These are phyloP conservation scores for Noctilio leporinus DNA, from an alignment of 2,113 vertebrate genomes.

Conservation along the genomic window DNA sequence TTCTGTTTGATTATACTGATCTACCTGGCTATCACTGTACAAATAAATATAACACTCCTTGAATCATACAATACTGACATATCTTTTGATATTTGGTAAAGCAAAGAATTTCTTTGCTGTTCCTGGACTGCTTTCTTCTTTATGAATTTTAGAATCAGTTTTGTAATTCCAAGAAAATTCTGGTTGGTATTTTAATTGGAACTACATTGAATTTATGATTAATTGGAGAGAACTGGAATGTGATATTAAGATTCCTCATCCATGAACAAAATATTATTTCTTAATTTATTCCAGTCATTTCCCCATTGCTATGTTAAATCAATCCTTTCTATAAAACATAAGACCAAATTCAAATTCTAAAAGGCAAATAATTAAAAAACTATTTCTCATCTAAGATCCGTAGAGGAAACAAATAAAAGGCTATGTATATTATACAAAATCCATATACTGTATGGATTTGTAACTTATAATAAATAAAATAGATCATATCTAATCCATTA, in stretches of 20 bases:
- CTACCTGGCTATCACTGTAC: neutral
- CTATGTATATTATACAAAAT: neutral
- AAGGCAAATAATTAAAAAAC: neutral
- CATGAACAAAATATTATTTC: neutral
- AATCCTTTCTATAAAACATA: neutral
- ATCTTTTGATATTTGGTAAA: neutral
- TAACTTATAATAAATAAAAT: neutral
- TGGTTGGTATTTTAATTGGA: constrained; percentile 2
- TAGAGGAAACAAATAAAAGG: neutral
- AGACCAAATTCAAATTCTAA: neutral
- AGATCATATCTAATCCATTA: neutral
- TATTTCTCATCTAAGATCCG: neutral
- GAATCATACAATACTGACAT: neutral
- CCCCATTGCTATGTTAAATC: neutral
- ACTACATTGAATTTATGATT: constrained; percentile 13
- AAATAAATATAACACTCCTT: neutral
- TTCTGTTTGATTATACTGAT: neutral
- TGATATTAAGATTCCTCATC: neutral
- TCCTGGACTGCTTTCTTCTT: neutral
- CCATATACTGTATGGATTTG: neutral
- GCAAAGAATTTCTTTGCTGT: neutral
- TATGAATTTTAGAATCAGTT: constrained; percentile 17
- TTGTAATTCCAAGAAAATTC: constrained; percentile 35
- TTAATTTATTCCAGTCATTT: neutral
- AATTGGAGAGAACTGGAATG: neutral